Base-by-base conservation (phyloP, 2,888 invertebrate genomes). In the Bellardia bayeri region DNA sequence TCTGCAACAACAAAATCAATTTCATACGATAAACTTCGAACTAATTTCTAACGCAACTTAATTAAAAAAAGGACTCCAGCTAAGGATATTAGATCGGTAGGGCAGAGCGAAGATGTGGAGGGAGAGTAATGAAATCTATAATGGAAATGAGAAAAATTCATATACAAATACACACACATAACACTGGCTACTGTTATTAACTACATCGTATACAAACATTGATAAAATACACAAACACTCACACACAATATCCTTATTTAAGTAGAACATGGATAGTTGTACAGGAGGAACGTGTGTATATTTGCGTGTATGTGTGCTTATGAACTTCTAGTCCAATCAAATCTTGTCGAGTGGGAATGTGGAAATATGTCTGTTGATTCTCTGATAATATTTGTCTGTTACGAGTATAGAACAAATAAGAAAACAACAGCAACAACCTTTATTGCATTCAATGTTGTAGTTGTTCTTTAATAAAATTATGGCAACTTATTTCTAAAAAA, bases 31-130 rank as follows among this genome's bases (percentile, higher is more conserved):
- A 87, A 81, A 85, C 80, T 83, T 51, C 23, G 61, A 80, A 86
- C 71, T 66, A 76, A 83, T 87, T 81, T 81, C 75, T 58, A 76
- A 76, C 61, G 71, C 83, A 87, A 87, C 75, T 87, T 87, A 87
- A 83, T 83, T 87, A 86, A 79, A 86, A 81, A 78, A 68, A 61
- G 61, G 64, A 64, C 71, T 76, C 42, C 54, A 75, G 85, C 69
- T 23, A 71, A 71, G 63, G 9, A 83, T 71, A 82, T 16, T 75
- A 66, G 5, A 45, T 1, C 11, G 45, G 6, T 6, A 42, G 30
- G 42, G 49, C 49, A 33, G 42, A 2, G 49, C 13, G 13, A 40
- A 54, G 37, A 51, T 30, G 51, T 30, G 2, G 2, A 61, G 33
- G 49, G 3, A 30, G 58, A n/a, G 9, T 56, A 40, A 56, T 30